Evolutionary conservation across 2,888 invertebrate species (phyloP), one percentile per base, ranked within the genome.

Genomic region (Panzeria rudis): DNA sequence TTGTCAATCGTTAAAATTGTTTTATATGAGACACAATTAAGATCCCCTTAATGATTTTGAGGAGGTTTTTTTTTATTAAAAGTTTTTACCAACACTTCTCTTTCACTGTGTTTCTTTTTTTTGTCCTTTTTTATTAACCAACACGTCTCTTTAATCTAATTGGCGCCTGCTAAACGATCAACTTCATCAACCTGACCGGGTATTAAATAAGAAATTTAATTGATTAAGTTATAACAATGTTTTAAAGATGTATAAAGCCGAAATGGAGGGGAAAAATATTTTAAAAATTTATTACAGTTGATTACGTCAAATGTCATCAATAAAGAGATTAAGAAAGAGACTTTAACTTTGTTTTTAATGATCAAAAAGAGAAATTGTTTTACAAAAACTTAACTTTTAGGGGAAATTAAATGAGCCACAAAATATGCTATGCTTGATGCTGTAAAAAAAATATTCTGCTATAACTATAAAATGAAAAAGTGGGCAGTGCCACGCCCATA

Each of bases 1-100:
- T 71, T 82, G 75, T 71, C 76, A 71, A 82, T 62, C 81, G 69
- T 56, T 82, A 64, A 83, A 83, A 75, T 73, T 78, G 29, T 83
- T 69, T 78, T 75, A 50, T 62, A 64, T 73, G 62, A 69, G 54
- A 35, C 73, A 56, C 72, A 62, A 62, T 78, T 73, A 72, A 83
- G 78, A 64, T 41, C 62, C 66, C 68, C 20, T 25, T 47, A 68
- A 71, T 73, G 73, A 73, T 64, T 73, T 78, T n/a, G 11, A 61
- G 59, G 25, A 47, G 56, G 68, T 44, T 20, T 47, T 32, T 32
- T 56, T 61, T 52, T 25, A 9, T 8, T n/a, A 13, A 44, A 3
- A n/a, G 3, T 50, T 11, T 15, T 52, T 52, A 13, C 11, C 0
- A 9, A 13, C 52, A 61, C 20, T 47, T 20, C 15, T 72, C 20